Evolutionary conservation across 2,113 vertebrate species (phyloP).

Genomic region (Charina bottae): DNA sequence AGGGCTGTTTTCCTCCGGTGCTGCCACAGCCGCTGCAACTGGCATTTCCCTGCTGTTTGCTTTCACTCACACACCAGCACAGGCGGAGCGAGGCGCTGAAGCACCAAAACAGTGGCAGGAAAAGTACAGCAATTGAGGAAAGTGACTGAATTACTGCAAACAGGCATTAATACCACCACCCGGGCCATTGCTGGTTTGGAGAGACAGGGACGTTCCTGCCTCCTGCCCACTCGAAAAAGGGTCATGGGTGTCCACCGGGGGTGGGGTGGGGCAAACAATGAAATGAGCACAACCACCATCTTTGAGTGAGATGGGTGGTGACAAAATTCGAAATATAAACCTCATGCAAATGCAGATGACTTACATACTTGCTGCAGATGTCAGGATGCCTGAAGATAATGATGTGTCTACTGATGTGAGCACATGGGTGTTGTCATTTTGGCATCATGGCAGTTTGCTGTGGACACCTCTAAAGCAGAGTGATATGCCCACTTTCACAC

Average conservation of each 20-base stretch:
- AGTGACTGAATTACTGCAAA: slow-evolving; percentile 70
- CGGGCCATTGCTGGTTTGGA: slow-evolving; percentile 21
- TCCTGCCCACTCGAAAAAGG: not conserved
- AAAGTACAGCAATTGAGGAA: slow-evolving; percentile 63
- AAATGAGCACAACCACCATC: not conserved
- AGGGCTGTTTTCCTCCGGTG: slow-evolving; percentile 44
- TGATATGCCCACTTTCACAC: not conserved
- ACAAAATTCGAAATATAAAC: not conserved
- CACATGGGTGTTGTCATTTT: not conserved
- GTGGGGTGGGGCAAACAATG: not conserved
- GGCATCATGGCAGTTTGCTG: not conserved
- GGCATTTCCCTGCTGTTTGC: slow-evolving; percentile 66
- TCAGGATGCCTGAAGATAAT: not conserved
- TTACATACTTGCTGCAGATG: not conserved
- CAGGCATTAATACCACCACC: slow-evolving; percentile 68
- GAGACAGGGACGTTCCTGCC: not conserved
- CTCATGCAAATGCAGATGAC: not conserved
- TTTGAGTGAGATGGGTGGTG: no score
- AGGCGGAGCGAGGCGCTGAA: slow-evolving; percentile 56
- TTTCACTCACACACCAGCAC: slow-evolving; percentile 65
- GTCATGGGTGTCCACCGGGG: not conserved
- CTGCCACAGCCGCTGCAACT: slow-evolving; percentile 51
- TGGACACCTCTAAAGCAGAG: not conserved
- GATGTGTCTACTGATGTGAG: not conserved
- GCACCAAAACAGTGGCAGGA: slow-evolving; percentile 56